Percentiles rank a stretch among this genome's conserved stretches.
Conservation (phyloP, 2,888 invertebrate species). For the Acrocyrtus sp. region DNA sequence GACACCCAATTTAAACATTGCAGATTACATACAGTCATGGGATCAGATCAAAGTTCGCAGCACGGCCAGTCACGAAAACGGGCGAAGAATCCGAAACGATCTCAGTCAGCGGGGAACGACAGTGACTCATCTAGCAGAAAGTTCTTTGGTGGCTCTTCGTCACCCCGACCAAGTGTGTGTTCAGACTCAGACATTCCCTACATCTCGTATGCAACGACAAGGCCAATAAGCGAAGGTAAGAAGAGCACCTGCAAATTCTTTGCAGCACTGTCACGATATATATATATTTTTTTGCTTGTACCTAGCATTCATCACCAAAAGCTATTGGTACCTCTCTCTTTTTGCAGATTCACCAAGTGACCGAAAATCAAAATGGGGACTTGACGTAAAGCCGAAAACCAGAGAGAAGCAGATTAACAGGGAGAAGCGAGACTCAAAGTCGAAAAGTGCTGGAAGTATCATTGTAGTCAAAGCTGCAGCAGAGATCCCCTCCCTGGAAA, state of each 20-base stretch:
- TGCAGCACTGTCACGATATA: too few species aligned
- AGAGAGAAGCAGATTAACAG: constrained; percentile 64
- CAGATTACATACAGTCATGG: too few species aligned
- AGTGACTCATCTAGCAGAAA: constrained; percentile 51
- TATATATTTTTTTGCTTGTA: too few species aligned
- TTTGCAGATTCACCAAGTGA: constrained; percentile 76
- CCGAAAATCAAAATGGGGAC: constrained; percentile 60
- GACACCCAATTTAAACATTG: too few species aligned
- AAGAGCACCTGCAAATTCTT: too few species aligned
- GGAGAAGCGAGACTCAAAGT: constrained; percentile 64
- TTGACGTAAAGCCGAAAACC: constrained; percentile 64
- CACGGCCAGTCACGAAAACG: constrained; percentile 56
- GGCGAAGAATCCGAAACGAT: constrained; percentile 61
- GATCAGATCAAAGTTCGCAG: constrained; percentile 65
- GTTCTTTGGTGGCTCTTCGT: constrained; percentile 72
- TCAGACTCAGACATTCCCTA: constrained; percentile 90
- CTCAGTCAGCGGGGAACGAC: constrained; percentile 63
- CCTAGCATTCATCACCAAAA: neutral
- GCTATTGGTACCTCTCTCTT: neutral
- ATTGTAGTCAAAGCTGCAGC: constrained; percentile 80
- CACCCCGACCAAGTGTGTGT: constrained; percentile 88
- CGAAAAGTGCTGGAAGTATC: constrained; percentile 75
- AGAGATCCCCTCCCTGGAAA: constrained; percentile 73
- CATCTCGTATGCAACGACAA: constrained; percentile 88
- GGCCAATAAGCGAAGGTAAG: constrained; percentile 81